phyloP scores from a whole-genome alignment of 2,113 vertebrate species.

The Herpailurus yagouaroundi region DNA sequence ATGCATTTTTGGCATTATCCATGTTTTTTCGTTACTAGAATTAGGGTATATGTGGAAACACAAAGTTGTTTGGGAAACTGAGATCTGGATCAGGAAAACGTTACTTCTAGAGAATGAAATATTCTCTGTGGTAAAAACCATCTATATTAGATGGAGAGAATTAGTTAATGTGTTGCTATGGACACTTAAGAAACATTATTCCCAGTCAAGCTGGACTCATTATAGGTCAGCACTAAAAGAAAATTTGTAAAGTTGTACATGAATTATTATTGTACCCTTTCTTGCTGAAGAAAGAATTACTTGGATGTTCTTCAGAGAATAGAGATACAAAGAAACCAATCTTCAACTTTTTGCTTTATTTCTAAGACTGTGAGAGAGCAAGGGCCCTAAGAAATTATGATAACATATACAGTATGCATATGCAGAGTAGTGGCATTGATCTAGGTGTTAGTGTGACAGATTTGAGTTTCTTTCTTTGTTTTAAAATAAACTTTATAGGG shows the following conservation, averaged over 20 bases:
- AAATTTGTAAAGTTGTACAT: background rate
- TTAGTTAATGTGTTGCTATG: background rate
- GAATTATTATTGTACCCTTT: background rate
- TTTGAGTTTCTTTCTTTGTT: background rate
- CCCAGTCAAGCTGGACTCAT: background rate
- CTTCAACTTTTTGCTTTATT: background rate
- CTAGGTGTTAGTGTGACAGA: background rate
- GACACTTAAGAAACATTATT: background rate
- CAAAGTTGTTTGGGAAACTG: background rate
- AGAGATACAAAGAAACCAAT: background rate
- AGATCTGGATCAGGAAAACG: background rate
- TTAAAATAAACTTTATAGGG: background rate
- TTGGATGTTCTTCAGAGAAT: background rate
- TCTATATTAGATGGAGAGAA: background rate
- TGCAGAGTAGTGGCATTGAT: background rate
- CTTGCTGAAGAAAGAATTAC: background rate
- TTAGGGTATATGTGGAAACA: background rate
- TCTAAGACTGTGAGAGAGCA: background rate
- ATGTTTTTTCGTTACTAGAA: background rate
- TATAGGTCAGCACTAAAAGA: background rate
- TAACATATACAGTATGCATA: background rate
- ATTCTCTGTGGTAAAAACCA: background rate
- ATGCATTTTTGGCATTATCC: background rate
- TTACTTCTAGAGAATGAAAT: background rate
- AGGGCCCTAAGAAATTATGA: background rate